Base-by-base conservation (phyloP, 2,113 vertebrate genomes). In the Rissa tridactyla region DNA sequence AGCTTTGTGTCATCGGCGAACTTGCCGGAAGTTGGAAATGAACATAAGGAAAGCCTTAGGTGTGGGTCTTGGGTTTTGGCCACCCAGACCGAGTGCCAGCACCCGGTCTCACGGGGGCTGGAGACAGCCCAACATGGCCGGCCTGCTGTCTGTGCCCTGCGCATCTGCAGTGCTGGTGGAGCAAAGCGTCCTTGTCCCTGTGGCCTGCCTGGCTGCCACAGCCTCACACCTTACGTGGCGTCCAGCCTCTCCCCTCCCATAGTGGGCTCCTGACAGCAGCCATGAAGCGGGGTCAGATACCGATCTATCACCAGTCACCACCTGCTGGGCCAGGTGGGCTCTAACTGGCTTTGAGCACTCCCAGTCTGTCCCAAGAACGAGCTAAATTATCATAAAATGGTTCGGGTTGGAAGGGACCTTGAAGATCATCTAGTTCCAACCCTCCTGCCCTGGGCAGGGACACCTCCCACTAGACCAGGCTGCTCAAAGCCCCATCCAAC, bases 201-300 rank as follows among this genome's bases (percentile, higher is more conserved):
- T 15, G 5, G 6, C 1, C 58, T 27, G 6, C 4, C 1, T 8
- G n/a, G 4, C 15, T 2, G 7, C 27, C 7, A 11, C 36, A 49
- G 47, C 47, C 47, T 22, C 47, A 49, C 15, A 44, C 64, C 34
- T 5, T 9, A 4, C 4, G 1, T 2, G 9, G 4, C 6, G 2
- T 7, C 32, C 26, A 0, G 2, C 27, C 0, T 7, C 58, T 23
- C 34, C 2, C 16, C 40, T 1, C 1, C 18, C 47, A 14, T 21
- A 3, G 13, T 0, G 2, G 51, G 25, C 10, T 68, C 2, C 0
- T 19, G 21, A 10, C 36, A 18, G 36, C 27, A 15, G 77, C 42
- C 36, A 32, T 57, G 54, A 57, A 57, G 30, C 10, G 18, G 30
- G 30, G 30, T 32, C 55, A 57, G 30, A 57, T 32, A 32, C 30